phyloP scores from a whole-genome alignment of 2,888 invertebrate genomes.

The Coenonympha arcania region DNA sequence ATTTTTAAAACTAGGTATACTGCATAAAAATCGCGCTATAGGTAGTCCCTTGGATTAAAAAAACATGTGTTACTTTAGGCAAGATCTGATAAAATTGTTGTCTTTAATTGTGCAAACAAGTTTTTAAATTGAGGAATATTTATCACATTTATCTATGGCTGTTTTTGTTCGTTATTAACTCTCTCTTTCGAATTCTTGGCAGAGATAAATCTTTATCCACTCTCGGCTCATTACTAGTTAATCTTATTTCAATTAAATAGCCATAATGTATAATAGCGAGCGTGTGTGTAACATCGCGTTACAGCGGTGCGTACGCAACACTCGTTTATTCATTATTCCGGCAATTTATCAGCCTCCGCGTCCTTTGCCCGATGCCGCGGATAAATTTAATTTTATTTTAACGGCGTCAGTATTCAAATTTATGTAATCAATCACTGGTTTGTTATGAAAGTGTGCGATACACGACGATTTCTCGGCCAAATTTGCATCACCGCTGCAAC shows the following conservation, averaged over 20 bases:
- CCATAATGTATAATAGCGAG: constrained; percentile 36
- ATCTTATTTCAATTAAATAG: constrained; percentile 40
- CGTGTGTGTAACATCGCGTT: constrained; percentile 27
- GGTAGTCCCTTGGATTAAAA: no score
- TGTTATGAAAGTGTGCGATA: constrained; percentile 72
- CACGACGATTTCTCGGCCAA: constrained; percentile 63
- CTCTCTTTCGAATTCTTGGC: constrained; percentile 8
- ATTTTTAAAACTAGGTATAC: no score
- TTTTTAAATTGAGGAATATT: background rate
- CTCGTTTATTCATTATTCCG: constrained; percentile 61
- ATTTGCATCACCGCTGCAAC: constrained; percentile 64
- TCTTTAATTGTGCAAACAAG: background rate
- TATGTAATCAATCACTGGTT: constrained; percentile 71
- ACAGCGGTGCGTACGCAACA: constrained; percentile 46
- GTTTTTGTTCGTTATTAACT: constrained; percentile 13
- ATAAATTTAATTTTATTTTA: constrained; percentile 70
- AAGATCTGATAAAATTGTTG: background rate
- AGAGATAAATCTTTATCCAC: constrained; percentile 16
- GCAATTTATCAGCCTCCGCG: constrained; percentile 65
- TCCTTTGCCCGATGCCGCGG: constrained; percentile 65
- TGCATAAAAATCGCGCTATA: no score
- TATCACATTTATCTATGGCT: constrained; percentile 3
- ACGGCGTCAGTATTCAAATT: constrained; percentile 68
- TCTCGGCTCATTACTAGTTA: constrained; percentile 27
- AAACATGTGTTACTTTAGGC: constrained; percentile 4